A percentile compares a stretch with the other conserved stretches of the same genome.
Evolutionary conservation across 2,797 vertebrate genomes (phyloP).

Genomic region (Columba guinea): DNA sequence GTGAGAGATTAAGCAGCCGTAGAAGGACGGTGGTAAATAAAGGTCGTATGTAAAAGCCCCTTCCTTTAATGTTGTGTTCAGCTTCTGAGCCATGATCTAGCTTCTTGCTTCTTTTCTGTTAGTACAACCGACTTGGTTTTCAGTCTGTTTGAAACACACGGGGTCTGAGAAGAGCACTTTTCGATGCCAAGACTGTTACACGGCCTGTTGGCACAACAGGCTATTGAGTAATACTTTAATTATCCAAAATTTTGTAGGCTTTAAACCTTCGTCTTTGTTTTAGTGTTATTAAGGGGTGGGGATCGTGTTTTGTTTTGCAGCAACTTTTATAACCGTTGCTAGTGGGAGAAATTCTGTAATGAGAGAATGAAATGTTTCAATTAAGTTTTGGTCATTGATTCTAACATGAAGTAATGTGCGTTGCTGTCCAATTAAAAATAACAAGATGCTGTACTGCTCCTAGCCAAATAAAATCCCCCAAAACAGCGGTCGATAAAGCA

Average conservation of each 20-base stretch:
- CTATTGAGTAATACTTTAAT: background rate
- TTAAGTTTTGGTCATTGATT: slow-evolving; percentile 61
- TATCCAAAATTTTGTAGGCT: background rate
- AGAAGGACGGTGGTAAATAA: background rate
- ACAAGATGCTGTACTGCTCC: slow-evolving; percentile 39
- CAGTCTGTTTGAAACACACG: background rate
- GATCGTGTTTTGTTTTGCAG: background rate
- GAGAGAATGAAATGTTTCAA: slow-evolving; percentile 50
- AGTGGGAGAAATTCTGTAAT: slow-evolving; percentile 31
- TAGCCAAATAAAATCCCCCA: slow-evolving; percentile 37
- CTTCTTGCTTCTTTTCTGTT: background rate
- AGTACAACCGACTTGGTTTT: background rate
- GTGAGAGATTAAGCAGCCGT: rapidly evolving
- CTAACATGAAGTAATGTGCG: slow-evolving; percentile 10
- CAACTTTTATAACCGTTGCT: background rate
- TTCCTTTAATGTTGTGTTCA: background rate
- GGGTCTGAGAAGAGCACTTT: background rate
- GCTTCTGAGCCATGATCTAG: background rate
- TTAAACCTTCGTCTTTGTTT: background rate
- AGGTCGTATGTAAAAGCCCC: background rate
- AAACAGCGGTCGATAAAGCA: slow-evolving; percentile 41
- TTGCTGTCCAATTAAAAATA: slow-evolving; percentile 70
- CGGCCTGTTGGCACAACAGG: background rate
- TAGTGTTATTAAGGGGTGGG: background rate
- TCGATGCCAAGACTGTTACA: rapidly evolving